Evolutionary conservation across 2,888 invertebrate genomes (phyloP), one percentile per base, ranked within the genome.

Genomic region (Phortica magna): DNA sequence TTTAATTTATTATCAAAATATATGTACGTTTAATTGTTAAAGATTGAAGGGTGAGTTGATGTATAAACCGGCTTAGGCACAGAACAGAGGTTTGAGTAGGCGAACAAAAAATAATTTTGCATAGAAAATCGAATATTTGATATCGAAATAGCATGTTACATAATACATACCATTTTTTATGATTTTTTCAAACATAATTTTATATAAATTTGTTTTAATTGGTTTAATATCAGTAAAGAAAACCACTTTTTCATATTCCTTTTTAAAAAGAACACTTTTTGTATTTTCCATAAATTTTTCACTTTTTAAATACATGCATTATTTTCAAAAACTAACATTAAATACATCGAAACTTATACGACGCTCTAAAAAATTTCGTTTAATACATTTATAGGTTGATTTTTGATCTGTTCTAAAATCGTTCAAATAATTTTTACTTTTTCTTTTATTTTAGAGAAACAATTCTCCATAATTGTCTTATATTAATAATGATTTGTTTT

Each of bases 1-100:
- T 53, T 71, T 85, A 78, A 80, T 79, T 79, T 82, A 80, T 78
- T 73, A 19, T 6, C 6, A 75, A 79, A 83, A 31, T 31, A 79
- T 72, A 76, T 74, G 61, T 41, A 6, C 61, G 12, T 48, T 79
- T 76, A 78, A 75, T 77, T 68, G 74, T 77, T 55, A 53, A 43
- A 22, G 53, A 31, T 7, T n/a, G 5, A n/a, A 55, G n/a, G 17
- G n/a, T 5, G 14, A 17, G 17, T 17, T n/a, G n/a, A n/a, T n/a
- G n/a, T n/a, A n/a, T n/a, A n/a, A n/a, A n/a, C n/a, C n/a, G n/a
- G n/a, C n/a, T n/a, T n/a, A n/a, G n/a, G n/a, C n/a, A n/a, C n/a
- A n/a, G n/a, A n/a, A n/a, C 55, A 55, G 14, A 17, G n/a, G 14
- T 55, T 2, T 7, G 17, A 55, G 10, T 12, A 55, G 17, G 5